These are phyloP conservation scores for Drosophila littoralis DNA, from an alignment of 1,140 invertebrate species.

Conservation along the genomic window DNA sequence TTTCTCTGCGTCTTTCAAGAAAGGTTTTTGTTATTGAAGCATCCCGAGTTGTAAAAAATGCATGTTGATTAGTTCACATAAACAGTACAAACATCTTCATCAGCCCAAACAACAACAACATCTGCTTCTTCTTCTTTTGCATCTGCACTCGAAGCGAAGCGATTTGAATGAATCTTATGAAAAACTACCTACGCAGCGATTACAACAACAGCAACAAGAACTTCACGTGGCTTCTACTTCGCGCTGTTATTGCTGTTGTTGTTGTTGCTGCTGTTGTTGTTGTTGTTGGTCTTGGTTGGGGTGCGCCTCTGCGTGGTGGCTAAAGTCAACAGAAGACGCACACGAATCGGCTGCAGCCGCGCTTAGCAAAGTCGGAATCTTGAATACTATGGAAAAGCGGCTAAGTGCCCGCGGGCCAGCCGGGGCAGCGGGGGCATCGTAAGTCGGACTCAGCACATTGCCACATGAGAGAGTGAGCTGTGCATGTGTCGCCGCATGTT, in stretches of 20 bases:
- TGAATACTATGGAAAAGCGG: conserved; percentile 28
- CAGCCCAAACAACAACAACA: not conserved
- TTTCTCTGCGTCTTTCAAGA: too few relatives aligned
- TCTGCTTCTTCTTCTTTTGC: not conserved
- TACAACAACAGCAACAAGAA: conserved; percentile 39
- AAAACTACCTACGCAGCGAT: conserved; percentile 74
- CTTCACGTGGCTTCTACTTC: conserved; percentile 21
- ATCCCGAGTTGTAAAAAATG: too few relatives aligned
- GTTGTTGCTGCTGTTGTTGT: conserved; percentile 4
- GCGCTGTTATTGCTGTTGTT: conserved; percentile 13
- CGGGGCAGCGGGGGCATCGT: conserved; percentile 23
- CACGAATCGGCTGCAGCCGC: conserved; percentile 13
- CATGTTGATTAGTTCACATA: too few relatives aligned
- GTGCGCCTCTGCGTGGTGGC: conserved; percentile 50
- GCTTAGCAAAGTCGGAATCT: conserved; percentile 12
- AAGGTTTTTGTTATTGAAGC: too few relatives aligned
- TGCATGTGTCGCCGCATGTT: conserved; percentile 67
- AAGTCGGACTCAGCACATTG: conserved; percentile 73
- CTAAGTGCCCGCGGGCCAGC: conserved; percentile 45
- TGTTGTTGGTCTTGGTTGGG: conserved; percentile 55
- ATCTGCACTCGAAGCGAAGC: conserved; percentile 16
- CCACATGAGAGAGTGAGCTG: conserved; percentile 5
- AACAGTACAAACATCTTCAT: not conserved
- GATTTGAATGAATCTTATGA: conserved; percentile 64
- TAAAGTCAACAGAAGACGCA: conserved; percentile 12